Evolutionary conservation across 2,113 vertebrate species (phyloP).

Genomic region (Mus pahari): DNA sequence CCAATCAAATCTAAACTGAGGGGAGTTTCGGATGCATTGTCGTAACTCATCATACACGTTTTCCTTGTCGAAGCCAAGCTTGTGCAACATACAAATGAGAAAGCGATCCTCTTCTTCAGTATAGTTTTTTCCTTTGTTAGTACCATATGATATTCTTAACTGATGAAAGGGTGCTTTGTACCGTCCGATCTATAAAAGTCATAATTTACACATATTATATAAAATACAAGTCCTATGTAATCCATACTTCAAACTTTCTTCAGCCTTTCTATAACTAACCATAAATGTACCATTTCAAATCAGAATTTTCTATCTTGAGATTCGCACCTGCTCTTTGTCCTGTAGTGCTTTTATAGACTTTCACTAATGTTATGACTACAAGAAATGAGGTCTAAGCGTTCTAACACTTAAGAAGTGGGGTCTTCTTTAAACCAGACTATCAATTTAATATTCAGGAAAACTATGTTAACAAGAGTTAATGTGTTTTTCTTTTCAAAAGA

Average conservation of each 20-base stretch:
- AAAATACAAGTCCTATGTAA: slow-evolving; percentile 9
- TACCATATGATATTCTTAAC: slow-evolving; percentile 97
- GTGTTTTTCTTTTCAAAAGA: background rate
- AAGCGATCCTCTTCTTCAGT: slow-evolving; percentile 99
- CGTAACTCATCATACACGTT: slow-evolving; percentile 99
- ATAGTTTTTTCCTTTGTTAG: slow-evolving; percentile 99
- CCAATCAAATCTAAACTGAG: slow-evolving; percentile 99
- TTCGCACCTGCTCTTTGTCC: background rate
- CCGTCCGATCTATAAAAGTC: slow-evolving; percentile 93
- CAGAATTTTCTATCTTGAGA: background rate
- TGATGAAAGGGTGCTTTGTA: slow-evolving; percentile 99
- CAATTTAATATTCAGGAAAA: background rate
- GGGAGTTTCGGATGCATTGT: slow-evolving; percentile 98
- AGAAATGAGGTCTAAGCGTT: slow-evolving; percentile 1
- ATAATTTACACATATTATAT: slow-evolving; percentile 41
- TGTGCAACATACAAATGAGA: slow-evolving; percentile 99
- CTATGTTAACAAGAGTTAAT: background rate
- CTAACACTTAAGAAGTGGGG: background rate
- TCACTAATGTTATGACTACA: background rate
- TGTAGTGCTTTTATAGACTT: background rate
- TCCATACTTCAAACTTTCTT: slow-evolving; percentile 5
- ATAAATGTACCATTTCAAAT: background rate
- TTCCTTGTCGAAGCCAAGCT: slow-evolving; percentile 99
- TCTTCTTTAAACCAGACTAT: background rate
- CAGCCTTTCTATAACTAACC: slow-evolving; percentile 11